Evolutionary conservation across 2,888 invertebrate species (phyloP).

Genomic region (Esperia sulphurella): DNA sequence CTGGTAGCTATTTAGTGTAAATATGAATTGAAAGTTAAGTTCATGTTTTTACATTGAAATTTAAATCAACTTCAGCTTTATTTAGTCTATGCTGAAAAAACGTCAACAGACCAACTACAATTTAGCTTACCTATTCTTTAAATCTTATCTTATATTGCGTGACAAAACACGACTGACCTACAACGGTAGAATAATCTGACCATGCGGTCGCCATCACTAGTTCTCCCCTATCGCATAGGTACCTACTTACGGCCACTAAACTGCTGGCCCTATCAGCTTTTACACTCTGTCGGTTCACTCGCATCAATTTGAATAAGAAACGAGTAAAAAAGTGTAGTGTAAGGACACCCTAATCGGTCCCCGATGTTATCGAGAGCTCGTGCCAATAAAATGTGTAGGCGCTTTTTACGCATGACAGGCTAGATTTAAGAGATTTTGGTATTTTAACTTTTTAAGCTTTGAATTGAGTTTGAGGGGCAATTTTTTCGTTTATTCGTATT

Average conservation of each 20-base stretch:
- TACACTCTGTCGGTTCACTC: constrained; percentile 51
- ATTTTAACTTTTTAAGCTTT: neutral
- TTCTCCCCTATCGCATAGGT: constrained; percentile 14
- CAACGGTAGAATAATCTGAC: constrained; percentile 56
- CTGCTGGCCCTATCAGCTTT: constrained; percentile 54
- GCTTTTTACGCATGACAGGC: constrained; percentile 2
- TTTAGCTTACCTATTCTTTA: neutral
- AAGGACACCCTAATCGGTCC: constrained; percentile 50
- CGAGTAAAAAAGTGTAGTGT: constrained; percentile 56
- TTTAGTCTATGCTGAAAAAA: neutral
- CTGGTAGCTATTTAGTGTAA: too few relatives aligned
- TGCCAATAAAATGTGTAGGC: constrained; percentile 29
- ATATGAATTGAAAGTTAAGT: too few relatives aligned
- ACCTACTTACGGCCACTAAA: constrained; percentile 36
- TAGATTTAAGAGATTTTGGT: neutral
- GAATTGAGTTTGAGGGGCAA: too few relatives aligned
- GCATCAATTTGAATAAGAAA: constrained; percentile 62
- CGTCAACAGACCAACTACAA: neutral
- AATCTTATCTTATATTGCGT: constrained; percentile 7
- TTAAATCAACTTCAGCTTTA: too few relatives aligned
- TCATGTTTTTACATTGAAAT: too few relatives aligned
- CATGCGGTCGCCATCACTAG: constrained; percentile 34
- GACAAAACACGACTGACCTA: constrained; percentile 41
- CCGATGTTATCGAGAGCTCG: constrained; percentile 48
- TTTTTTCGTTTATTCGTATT: too few relatives aligned